These are phyloP conservation scores for Melinopterus prodromus DNA, from an alignment of 2,888 invertebrate species.

Conservation along the genomic window DNA sequence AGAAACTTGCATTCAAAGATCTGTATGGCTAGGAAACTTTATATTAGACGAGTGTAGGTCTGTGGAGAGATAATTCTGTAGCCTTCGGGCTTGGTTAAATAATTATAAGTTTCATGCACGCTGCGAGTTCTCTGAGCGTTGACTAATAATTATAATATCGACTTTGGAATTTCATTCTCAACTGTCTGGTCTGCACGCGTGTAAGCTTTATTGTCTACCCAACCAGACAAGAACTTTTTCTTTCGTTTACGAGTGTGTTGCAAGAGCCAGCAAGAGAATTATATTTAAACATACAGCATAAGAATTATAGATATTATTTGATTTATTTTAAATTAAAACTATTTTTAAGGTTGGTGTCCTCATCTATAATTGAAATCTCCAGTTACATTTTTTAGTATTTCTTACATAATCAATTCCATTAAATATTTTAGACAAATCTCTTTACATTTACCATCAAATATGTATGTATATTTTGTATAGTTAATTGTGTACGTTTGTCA, in stretches of 20 bases:
- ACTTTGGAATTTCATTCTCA: slow-evolving; percentile 5
- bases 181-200: slow-evolving; percentile 4
- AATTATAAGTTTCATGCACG: slow-evolving; percentile 37
- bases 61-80: slow-evolving; percentile 32
- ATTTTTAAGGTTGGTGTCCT: background rate
- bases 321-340: no score
- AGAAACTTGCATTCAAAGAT: background rate
- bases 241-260: background rate
- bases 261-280: background rate
- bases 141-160: slow-evolving; percentile 36
- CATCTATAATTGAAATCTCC: background rate
- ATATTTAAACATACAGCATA: no score
- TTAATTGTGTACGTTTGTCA: no score
- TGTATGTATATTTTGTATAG: no score
- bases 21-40: background rate
- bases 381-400: no score
- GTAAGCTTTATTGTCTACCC: background rate
- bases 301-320: no score
- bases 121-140: slow-evolving; percentile 31
- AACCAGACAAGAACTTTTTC: background rate
- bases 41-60: background rate
- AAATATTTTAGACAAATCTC: no score
- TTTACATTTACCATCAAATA: no score
- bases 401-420: no score
- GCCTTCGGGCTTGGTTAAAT: slow-evolving; percentile 35